phyloP scores from a whole-genome alignment of 2,888 invertebrate genomes.

The Apantesis nais region DNA sequence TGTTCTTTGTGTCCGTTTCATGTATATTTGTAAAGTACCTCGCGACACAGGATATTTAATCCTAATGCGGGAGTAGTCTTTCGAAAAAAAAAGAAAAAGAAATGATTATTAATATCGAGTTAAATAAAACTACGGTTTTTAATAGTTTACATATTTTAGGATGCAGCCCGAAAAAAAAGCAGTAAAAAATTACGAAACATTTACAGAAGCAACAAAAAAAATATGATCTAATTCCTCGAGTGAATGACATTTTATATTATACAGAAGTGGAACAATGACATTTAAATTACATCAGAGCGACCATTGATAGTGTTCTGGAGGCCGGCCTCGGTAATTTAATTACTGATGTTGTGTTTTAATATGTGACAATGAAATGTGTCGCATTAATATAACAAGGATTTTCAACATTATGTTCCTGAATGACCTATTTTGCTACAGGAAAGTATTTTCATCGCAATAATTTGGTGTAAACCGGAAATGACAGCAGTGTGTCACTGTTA shows the following conservation, averaged over 20 bases:
- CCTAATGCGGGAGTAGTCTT: too few relatives aligned
- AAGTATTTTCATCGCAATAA: background rate
- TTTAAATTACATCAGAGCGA: constrained; percentile 25
- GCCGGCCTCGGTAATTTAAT: constrained; percentile 20
- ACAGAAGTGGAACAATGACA: constrained; percentile 42
- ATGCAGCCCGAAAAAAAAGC: background rate
- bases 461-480: background rate
- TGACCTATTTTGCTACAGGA: background rate
- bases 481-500: background rate
- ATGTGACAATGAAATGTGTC: constrained; percentile 28
- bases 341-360: constrained; percentile 48
- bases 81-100: too few relatives aligned
- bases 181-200: background rate
- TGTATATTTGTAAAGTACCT: too few relatives aligned
- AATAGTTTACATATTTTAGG: too few relatives aligned
- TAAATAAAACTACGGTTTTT: too few relatives aligned
- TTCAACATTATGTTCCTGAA: background rate
- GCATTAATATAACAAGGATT: background rate
- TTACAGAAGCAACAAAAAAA: constrained; percentile 32
- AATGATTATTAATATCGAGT: too few relatives aligned
- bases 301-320: constrained; percentile 26
- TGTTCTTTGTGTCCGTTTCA: too few relatives aligned
- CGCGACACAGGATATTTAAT: too few relatives aligned
- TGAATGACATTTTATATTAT: constrained; percentile 31
- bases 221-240: constrained; percentile 35